A percentile compares a stretch with the other conserved stretches of the same genome.
phyloP scores from a whole-genome alignment of 2,888 invertebrate genomes.

The Drosophila aldrichi region DNA sequence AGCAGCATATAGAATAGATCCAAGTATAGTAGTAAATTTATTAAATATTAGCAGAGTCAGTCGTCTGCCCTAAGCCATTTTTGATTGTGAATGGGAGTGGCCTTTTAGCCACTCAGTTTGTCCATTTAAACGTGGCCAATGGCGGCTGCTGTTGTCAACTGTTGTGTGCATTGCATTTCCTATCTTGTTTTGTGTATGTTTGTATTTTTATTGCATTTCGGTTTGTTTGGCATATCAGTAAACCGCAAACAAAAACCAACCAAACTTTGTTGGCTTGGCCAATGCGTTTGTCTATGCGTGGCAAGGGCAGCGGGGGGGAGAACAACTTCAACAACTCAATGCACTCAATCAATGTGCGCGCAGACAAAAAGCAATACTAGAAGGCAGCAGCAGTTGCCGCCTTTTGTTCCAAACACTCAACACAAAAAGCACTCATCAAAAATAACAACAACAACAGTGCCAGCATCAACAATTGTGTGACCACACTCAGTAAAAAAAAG shows the following conservation, averaged over 20 bases:
- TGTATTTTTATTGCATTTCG: constrained; percentile 19
- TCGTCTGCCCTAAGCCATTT: background rate
- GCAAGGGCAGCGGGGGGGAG: background rate
- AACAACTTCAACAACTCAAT: constrained; percentile 76
- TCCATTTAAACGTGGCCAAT: constrained; percentile 64
- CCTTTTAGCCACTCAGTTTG: constrained; percentile 25
- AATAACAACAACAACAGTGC: constrained; percentile 36
- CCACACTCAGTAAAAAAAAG: constrained; percentile 21
- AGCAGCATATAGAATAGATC: too few species aligned
- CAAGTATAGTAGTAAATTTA: background rate
- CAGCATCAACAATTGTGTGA: constrained; percentile 38
- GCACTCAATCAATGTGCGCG: constrained; percentile 78
- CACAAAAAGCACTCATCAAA: constrained; percentile 72
- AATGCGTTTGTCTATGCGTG: background rate
- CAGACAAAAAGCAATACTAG: constrained; percentile 45
- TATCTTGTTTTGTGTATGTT: constrained; percentile 12
- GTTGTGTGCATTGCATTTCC: constrained; percentile 32
- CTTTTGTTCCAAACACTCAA: constrained; percentile 73
- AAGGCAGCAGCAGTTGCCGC: constrained; percentile 32
- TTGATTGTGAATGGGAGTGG: constrained; percentile 3
- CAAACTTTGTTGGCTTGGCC: constrained; percentile 59
- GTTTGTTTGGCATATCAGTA: constrained; percentile 61
- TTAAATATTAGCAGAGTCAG: background rate
- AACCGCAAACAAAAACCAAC: constrained; percentile 74
- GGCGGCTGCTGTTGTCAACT: constrained; percentile 65